Conservation (phyloP, 1,140 invertebrate species). For the Brachionus calyciflorus region DNA sequence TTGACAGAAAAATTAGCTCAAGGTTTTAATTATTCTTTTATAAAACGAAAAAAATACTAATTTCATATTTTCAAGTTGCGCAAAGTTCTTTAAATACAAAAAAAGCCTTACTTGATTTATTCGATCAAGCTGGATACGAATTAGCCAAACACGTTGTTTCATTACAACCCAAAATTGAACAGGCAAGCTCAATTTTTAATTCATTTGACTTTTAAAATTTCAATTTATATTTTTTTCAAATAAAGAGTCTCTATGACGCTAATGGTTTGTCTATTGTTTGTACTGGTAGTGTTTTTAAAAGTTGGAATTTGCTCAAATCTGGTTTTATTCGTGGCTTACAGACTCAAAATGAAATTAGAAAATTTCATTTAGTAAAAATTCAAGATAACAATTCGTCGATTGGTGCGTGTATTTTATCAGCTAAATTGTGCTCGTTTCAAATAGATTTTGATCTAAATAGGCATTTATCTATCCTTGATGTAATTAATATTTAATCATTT, state of each 20-base stretch:
- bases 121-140: slow-evolving; percentile 25
- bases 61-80: not conserved
- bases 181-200: not conserved
- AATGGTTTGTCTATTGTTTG: slow-evolving; percentile 76
- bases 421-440: slow-evolving; percentile 21
- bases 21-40: not conserved
- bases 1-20: slow-evolving; percentile 45
- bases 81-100: not conserved
- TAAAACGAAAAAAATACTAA: not conserved
- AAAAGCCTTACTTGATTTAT: slow-evolving; percentile 37
- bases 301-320: slow-evolving; percentile 74
- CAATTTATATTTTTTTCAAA: not conserved
- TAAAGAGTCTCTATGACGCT: not conserved
- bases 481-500: slow-evolving; percentile 35
- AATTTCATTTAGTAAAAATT: not conserved
- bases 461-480: not conserved
- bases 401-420: slow-evolving; percentile 15
- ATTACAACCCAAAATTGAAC: not conserved
- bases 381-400: slow-evolving; percentile 17
- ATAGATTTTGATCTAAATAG: slow-evolving; percentile 16
- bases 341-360: not conserved
- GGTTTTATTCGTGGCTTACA: slow-evolving; percentile 4
- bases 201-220: not conserved
- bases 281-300: slow-evolving; percentile 92
- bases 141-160: not conserved